Evolutionary conservation across 2,113 vertebrate species (phyloP), one percentile per base, ranked within the genome.

Genomic region (Onychostruthus taczanowskii): DNA sequence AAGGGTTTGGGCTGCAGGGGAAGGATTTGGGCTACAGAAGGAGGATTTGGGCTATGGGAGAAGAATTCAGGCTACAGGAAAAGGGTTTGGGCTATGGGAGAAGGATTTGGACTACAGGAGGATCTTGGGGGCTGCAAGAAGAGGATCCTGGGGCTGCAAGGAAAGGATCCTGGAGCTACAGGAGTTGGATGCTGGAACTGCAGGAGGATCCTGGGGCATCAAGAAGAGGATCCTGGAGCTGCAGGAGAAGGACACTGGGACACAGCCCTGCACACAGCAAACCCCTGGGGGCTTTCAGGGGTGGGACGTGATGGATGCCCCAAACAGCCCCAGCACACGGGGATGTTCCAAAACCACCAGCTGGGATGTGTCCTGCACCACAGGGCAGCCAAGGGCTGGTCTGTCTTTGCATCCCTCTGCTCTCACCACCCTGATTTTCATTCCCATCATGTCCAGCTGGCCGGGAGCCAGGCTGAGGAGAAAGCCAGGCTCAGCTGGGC

Each of bases 401-500:
- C 16, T 37, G 7, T 23, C 53, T 33, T 8, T 30, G 75, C 68
- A 44, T 6, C 85, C 56, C 70, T 31, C 43, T 16, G 58, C 78
- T 80, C 91, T 46, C 72, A 7, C 16, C 2, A 2, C 37, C 63
- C 95, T 91, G 61, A 86, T 95, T 96, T 58, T 82, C 84, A 96
- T 96, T 96, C 95, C 84, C 18, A 5, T 88, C 94, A 55, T 75
- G 90, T 95, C 64, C 50, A 17, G 8, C 78, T 95, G 96, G 95
- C 95, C 0, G 16, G 30, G 27, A 31, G 87, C 95, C 95, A 95
- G 62, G 80, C 72, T 1, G 9, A 93, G 83, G 84, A 89, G 96
- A 92, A 91, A 91, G 90, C 85, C 35, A 2, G 86, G 80, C 95
- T 94, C 93, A 94, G 90, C 95, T 96, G 95, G 95, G 93, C 70